Percentiles rank a stretch among this genome's conserved stretches.
These are phyloP conservation scores for Vollenhovia emeryi DNA, from an alignment of 1,140 invertebrate genomes.

Conservation along the genomic window DNA sequence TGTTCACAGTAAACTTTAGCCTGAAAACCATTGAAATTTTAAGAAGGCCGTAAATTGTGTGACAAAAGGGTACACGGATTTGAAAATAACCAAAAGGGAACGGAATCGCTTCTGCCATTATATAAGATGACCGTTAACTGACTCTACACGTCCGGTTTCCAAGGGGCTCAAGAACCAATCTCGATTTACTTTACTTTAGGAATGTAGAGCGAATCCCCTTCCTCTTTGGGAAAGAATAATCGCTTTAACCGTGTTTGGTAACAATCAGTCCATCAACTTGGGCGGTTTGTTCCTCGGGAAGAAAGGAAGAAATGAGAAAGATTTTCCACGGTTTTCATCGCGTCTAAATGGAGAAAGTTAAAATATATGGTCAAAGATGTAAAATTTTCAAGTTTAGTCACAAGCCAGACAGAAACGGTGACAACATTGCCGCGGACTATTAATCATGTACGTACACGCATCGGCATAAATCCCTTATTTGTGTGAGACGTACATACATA, in stretches of 20 bases:
- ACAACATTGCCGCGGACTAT: background rate
- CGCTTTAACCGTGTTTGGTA: background rate
- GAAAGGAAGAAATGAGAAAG: background rate
- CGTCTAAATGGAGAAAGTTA: too few relatives aligned
- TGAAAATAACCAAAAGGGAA: constrained; percentile 57
- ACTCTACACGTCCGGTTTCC: background rate
- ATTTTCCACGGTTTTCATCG: too few relatives aligned
- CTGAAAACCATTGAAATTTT: constrained; percentile 10
- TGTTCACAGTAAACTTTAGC: background rate
- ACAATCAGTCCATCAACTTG: background rate
- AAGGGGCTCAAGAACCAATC: constrained; percentile 40
- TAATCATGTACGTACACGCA: too few relatives aligned
- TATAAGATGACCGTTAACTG: constrained; percentile 35
- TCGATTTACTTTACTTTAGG: background rate
- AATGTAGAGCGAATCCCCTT: constrained; percentile 58
- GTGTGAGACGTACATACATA: too few relatives aligned
- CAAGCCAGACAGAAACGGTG: too few relatives aligned
- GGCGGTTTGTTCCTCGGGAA: background rate
- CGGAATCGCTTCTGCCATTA: constrained; percentile 56
- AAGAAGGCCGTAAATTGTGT: background rate
- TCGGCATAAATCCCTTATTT: too few relatives aligned
- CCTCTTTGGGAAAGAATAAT: constrained; percentile 24
- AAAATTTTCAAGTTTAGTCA: too few relatives aligned
- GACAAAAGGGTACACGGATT: constrained; percentile 69
- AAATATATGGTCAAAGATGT: too few relatives aligned